Conservation (phyloP, 2,797 vertebrate species). For the Spizella passerina region DNA sequence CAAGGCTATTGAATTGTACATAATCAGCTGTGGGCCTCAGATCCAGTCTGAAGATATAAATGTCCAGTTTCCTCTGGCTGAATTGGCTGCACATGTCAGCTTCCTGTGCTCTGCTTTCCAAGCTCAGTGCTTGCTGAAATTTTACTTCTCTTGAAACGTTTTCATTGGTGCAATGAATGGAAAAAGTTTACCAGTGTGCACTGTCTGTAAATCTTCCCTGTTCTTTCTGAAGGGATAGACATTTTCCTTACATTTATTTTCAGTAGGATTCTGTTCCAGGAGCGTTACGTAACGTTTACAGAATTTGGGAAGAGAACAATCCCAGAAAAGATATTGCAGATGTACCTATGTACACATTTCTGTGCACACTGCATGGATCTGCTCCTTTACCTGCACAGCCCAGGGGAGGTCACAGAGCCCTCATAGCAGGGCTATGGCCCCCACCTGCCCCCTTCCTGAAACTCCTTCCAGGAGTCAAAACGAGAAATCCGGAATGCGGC, state of each 20-base stretch:
- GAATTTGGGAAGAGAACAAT: background rate
- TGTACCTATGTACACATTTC: background rate
- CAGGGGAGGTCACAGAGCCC: background rate
- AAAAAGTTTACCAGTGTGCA: constrained; percentile 13
- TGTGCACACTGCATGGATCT: background rate
- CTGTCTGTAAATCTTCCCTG: background rate
- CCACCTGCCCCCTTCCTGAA: background rate
- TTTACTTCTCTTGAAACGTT: background rate
- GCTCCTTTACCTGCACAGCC: background rate
- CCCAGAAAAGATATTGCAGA: background rate
- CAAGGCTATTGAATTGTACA: background rate
- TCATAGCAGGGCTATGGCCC: background rate
- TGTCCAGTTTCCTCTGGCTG: constrained; percentile 16
- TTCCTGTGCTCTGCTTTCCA: constrained; percentile 32
- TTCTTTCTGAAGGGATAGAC: background rate
- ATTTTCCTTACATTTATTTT: constrained; percentile 17
- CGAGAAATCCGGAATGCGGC: accelerated
- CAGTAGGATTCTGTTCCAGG: background rate
- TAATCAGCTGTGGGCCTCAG: constrained; percentile 33
- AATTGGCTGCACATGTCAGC: constrained; percentile 31
- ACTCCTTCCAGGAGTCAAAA: background rate
- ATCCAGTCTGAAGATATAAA: constrained; percentile 17
- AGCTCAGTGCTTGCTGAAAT: background rate
- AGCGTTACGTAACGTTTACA: background rate
- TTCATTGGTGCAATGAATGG: background rate